Evolutionary conservation across 2,113 vertebrate genomes (phyloP), one percentile per base, ranked within the genome.

Genomic region (Calidris pygmaea): DNA sequence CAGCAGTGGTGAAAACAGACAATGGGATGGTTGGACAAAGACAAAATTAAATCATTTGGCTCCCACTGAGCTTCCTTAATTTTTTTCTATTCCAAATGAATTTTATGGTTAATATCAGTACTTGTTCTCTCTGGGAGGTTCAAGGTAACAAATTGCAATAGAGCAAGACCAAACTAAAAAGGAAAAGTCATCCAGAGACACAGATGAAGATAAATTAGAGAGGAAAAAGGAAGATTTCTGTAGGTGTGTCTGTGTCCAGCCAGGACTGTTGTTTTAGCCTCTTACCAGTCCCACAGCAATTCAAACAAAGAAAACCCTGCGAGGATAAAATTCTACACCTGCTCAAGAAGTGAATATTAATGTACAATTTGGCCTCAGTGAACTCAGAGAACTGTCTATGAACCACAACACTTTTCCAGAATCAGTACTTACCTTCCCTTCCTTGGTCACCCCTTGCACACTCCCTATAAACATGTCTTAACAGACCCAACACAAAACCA

Each of bases 341-440:
- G 87, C 35, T 86, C 59, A 55, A 93, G 58, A 91, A 88, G 35
- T 35, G 39, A 74, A 23, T 65, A 95, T 79, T 87, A 87, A 74
- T 43, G 39, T 87, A 70, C 35, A 92, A 4, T 90, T 93, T 85
- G 93, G 39, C 59, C 50, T 91, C 82, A 85, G 48, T 35, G 22
- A 87, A 66, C 81, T 87, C 70, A 45, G 52, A 89, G 56, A 68
- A 67, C 63, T 87, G 73, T 70, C 39, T 41, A 22, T 7, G 8
- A 91, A n/a, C 68, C 52, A 16, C 12, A 34, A 91, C 43, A 73
- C 16, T 39, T 82, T 81, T 92, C 56, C 56, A 95, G 66, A 85
- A 76, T 53, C 1, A 1, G 34, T 0, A 0, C 37, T 90, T 78
- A 48, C 14, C 14, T 82, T 87, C 50, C 47, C 48, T 92, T 32